phyloP scores from a whole-genome alignment of 2,888 invertebrate genomes.

The Heliothis peltigera region DNA sequence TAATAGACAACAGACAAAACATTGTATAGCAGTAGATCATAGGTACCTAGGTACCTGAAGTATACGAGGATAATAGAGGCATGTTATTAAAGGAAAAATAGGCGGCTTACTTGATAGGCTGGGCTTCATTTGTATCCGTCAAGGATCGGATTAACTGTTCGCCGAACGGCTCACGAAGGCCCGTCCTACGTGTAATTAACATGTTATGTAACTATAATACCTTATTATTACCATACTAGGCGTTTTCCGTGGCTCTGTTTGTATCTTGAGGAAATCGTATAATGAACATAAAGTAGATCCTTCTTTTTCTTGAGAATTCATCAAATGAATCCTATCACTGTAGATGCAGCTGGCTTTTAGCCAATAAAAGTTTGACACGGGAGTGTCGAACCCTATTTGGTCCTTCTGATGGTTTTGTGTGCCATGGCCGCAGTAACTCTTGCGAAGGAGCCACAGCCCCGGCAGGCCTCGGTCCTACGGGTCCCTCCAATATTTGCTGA shows the following conservation, averaged over 20 bases:
- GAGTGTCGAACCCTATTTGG: too few relatives aligned
- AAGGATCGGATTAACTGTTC: conserved; percentile 51
- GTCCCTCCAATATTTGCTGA: too few relatives aligned
- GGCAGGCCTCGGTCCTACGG: too few relatives aligned
- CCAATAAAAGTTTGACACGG: too few relatives aligned
- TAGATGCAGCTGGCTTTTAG: too few relatives aligned
- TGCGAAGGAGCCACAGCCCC: too few relatives aligned
- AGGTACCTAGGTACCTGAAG: too few relatives aligned
- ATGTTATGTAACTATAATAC: conserved; percentile 19
- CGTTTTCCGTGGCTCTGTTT: neutral
- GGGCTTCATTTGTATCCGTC: conserved; percentile 49
- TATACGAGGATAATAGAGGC: neutral
- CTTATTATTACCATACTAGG: conserved; percentile 11
- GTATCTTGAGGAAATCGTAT: neutral
- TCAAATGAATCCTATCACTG: too few relatives aligned
- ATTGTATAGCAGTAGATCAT: neutral
- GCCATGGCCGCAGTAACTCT: too few relatives aligned
- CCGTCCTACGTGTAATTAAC: conserved; percentile 44
- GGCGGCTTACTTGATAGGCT: conserved; percentile 24
- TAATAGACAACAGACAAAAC: neutral
- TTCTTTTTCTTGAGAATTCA: too few relatives aligned
- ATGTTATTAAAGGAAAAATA: conserved; percentile 40
- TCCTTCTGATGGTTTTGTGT: too few relatives aligned
- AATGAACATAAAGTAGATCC: too few relatives aligned
- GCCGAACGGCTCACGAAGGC: conserved; percentile 23